A percentile compares a stretch with the other conserved stretches of the same genome.
These are phyloP conservation scores for Micropoecilia bifurca DNA, from an alignment of 2,797 vertebrate species.

Conservation along the genomic window DNA sequence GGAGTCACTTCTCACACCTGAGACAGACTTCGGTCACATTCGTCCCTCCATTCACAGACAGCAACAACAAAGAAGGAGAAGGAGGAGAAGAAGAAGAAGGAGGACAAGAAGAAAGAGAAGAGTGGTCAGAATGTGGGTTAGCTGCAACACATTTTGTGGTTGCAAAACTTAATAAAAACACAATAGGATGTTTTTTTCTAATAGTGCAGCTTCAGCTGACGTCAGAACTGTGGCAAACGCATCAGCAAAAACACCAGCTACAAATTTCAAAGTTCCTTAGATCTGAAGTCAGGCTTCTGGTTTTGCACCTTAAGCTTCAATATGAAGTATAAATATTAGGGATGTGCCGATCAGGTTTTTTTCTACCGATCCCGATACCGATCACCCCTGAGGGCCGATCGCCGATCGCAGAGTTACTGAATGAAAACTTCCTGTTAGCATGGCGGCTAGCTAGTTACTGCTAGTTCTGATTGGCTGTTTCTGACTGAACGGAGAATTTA, in stretches of 20 bases:
- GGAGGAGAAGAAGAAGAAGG: neutral
- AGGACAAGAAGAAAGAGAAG: no score
- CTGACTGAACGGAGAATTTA: no score
- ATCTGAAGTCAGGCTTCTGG: neutral
- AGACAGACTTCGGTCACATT: neutral
- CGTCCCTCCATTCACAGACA: neutral
- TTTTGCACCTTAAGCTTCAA: neutral
- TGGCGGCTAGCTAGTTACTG: no score
- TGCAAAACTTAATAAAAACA: neutral
- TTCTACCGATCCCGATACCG: no score
- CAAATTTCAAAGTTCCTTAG: neutral
- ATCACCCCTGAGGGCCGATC: no score
- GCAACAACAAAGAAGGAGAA: neutral
- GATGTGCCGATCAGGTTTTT: no score
- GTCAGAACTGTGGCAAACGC: neutral
- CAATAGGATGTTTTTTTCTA: neutral
- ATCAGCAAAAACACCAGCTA: neutral
- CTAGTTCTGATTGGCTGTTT: no score
- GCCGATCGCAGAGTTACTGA: no score
- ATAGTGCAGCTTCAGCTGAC: neutral
- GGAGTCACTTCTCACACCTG: neutral
- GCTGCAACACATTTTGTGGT: neutral
- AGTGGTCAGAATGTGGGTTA: neutral
- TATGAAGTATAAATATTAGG: neutral
- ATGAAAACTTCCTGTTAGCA: no score